A percentile compares a stretch with the other conserved stretches of the same genome.
Evolutionary conservation across 2,113 vertebrate genomes (phyloP).

Genomic region (Xerus inauris): DNA sequence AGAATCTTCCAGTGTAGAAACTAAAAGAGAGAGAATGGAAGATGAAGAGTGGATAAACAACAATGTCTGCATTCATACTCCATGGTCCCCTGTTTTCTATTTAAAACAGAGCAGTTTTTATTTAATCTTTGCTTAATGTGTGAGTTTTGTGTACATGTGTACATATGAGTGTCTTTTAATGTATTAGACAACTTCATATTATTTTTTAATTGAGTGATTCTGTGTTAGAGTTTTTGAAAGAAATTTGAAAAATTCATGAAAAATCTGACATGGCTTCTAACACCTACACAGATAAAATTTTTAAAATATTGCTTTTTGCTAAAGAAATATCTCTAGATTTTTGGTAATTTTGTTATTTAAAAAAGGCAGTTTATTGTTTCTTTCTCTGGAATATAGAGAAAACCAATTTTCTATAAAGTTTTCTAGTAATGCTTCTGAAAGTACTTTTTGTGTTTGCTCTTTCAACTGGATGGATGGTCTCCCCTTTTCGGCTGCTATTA

Average conservation of each 20-base stretch:
- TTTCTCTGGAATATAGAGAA: background rate
- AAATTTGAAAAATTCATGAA: background rate
- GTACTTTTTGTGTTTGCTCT: background rate
- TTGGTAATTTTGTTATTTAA: background rate
- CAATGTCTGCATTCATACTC: background rate
- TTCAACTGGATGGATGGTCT: background rate
- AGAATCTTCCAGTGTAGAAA: background rate
- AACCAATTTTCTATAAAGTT: background rate
- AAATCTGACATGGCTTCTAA: background rate
- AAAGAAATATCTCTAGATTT: background rate
- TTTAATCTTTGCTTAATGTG: background rate
- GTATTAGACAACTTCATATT: background rate
- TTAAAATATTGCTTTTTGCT: background rate
- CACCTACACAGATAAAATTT: background rate
- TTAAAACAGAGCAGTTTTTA: background rate
- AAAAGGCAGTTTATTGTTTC: background rate
- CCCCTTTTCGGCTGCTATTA: background rate
- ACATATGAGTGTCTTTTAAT: background rate
- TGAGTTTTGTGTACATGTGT: background rate
- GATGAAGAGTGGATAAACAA: background rate
- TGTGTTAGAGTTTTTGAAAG: background rate
- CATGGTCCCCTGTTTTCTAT: background rate
- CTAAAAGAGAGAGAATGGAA: background rate
- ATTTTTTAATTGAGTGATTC: background rate
- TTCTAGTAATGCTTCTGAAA: background rate